Evolutionary conservation across 2,113 vertebrate species (phyloP), one percentile per base, ranked within the genome.

Genomic region (Leptobrachium ailaonicum): DNA sequence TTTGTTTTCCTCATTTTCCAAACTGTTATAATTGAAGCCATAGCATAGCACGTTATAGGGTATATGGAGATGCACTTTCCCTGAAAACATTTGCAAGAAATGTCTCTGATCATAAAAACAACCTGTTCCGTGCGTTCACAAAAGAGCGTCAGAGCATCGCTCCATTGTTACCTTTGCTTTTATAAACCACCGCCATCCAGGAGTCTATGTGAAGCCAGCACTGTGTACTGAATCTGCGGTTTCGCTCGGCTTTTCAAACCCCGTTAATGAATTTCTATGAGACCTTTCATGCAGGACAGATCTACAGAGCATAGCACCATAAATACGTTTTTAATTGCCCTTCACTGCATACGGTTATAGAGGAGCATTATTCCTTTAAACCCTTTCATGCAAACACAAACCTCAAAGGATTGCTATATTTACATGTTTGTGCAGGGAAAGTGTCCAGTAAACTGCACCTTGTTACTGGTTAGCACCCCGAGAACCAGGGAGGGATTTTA

Each of bases 241-340:
- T 71, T 2, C 47, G 47, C 44, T 12, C 2, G 41, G 70, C 70
- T 50, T 47, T 72, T 40, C 11, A 56, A 50, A 72, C 47, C 70
- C 47, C 70, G 3, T 9, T 41, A 53, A 1, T 66, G 62, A 13
- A 76, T 60, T 14, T 70, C 54, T 14, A n/a, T 77, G 14, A 60
- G 43, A 47, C 42, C 9, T 60, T 64, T 64, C 40, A 66, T 79
- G 68, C 64, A 74, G 66, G 50, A 54, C 70, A 74, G 77, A 71
- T 68, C 71, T 67, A 74, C 50, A 80, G 78, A 71, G 71, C 64
- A 41, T 80, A 80, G 78, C 78, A 80, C 78, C 78, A 74, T 74
- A 32, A 67, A 62, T 14, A 79, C 8, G 42, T 32, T 79, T 60
- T 73, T 41, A 44, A 20, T 14, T 13, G 78, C 47, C 54, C 44